Conservation (phyloP, 2,888 invertebrate genomes). For the Sthenelais limicola region DNA sequence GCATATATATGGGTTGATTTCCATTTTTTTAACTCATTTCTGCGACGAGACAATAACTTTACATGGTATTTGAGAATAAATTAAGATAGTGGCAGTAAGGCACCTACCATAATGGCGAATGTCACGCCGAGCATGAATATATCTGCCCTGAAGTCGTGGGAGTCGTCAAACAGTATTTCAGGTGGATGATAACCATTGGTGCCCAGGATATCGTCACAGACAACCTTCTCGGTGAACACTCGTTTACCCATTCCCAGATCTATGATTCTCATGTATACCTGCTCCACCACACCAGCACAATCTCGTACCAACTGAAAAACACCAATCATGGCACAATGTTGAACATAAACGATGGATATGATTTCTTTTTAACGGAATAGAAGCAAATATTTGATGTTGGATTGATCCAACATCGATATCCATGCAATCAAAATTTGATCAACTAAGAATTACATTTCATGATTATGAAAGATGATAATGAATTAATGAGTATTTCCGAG, state of each 20-base stretch:
- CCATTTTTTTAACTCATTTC: too few relatives aligned
- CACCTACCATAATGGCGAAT: constrained; percentile 52
- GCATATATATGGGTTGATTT: too few relatives aligned
- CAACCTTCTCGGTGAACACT: constrained; percentile 49
- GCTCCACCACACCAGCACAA: constrained; percentile 15
- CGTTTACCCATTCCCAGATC: constrained; percentile 52
- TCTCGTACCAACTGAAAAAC: constrained; percentile 14
- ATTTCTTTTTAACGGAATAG: background rate
- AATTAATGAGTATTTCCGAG: too few relatives aligned
- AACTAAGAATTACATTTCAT: too few relatives aligned
- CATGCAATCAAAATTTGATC: too few relatives aligned
- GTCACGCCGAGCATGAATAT: constrained; percentile 54
- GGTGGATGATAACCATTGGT: constrained; percentile 54
- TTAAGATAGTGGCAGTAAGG: too few relatives aligned
- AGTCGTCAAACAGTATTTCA: constrained; percentile 51
- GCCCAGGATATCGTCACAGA: constrained; percentile 53
- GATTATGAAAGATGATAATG: too few relatives aligned
- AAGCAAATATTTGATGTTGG: background rate
- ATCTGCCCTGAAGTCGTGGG: constrained; percentile 53
- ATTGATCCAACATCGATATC: too few relatives aligned
- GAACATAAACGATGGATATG: too few relatives aligned
- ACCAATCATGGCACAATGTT: too few relatives aligned
- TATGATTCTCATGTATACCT: constrained; percentile 48
- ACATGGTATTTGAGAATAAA: too few relatives aligned
- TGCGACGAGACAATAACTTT: too few relatives aligned